Evolutionary conservation across 2,888 invertebrate species (phyloP), one percentile per base, ranked within the genome.

Genomic region (Mythimna vitellina): DNA sequence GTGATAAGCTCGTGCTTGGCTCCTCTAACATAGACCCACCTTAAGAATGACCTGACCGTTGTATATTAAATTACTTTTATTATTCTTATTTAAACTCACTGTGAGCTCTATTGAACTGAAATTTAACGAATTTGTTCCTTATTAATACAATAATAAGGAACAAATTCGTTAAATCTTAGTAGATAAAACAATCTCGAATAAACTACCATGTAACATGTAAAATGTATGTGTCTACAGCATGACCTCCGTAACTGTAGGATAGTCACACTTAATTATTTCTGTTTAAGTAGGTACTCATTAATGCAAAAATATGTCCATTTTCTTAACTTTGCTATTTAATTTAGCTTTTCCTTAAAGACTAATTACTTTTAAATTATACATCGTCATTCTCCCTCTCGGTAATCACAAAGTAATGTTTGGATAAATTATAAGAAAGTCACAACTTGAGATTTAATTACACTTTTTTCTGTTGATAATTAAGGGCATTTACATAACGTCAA

Each of bases 351-450:
- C 9, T 29, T 17, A 46, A 66, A 70, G 64, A 83, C 64, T 76
- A 73, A 82, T 82, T 80, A 71, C 66, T 83, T 80, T 73, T 58
- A 78, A 78, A 73, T 80, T 80, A 53, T 67, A 62, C 66, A 53
- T 73, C 56, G 64, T 70, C 69, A 76, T 73, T 42, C 38, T 65
- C 32, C 49, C 32, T 76, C 14, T 42, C 70, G 25, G 54, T 70
- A 75, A 75, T 71, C 62, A 65, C 56, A 49, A 72, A 72, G 58
- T 68, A 76, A 80, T 76, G n/a, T 65, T 68, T 60, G 14, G 57
- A 64, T 53, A 64, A 63, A 63, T 70, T 61, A 63, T 29, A 38
- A 66, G 29, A 69, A 74, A 69, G 32, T 20, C 1, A 49, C 32
- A 66, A 51, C 56, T 60, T 42, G 6, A 51, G 22, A 70, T 78